phyloP scores from a whole-genome alignment of 2,797 vertebrate genomes.

The Gymnothorax javanicus region DNA sequence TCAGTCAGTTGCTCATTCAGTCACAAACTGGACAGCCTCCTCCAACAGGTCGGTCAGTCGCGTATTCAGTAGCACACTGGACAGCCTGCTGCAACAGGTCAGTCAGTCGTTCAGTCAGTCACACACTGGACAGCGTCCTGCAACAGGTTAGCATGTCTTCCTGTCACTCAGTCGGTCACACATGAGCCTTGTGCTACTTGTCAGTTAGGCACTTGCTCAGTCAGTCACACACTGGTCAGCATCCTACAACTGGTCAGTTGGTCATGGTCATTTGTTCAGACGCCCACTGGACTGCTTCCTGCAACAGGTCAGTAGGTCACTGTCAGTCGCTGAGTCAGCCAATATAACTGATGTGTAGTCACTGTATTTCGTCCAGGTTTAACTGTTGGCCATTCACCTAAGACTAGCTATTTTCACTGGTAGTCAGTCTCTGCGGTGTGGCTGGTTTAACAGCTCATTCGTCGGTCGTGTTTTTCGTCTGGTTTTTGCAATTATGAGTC shows the following conservation, averaged over 20 bases:
- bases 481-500: neutral
- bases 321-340: neutral
- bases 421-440: neutral
- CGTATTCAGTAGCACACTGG: no score
- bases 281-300: no score
- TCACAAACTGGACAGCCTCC: neutral
- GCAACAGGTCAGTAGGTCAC: neutral
- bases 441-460: neutral
- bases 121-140: neutral
- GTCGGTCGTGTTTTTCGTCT: neutral
- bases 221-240: constrained; percentile 77
- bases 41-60: neutral
- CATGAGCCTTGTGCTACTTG: no score
- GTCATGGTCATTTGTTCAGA: no score
- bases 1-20: neutral
- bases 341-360: no score
- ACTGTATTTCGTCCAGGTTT: neutral
- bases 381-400: neutral
- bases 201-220: no score
- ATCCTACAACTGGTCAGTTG: constrained; percentile 88
- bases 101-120: no score
- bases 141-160: no score
- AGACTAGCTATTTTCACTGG: neutral
- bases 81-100: neutral
- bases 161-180: no score